These are phyloP conservation scores for Cyanoramphus novaezelandiae DNA, from an alignment of 2,113 vertebrate species.

Conservation along the genomic window DNA sequence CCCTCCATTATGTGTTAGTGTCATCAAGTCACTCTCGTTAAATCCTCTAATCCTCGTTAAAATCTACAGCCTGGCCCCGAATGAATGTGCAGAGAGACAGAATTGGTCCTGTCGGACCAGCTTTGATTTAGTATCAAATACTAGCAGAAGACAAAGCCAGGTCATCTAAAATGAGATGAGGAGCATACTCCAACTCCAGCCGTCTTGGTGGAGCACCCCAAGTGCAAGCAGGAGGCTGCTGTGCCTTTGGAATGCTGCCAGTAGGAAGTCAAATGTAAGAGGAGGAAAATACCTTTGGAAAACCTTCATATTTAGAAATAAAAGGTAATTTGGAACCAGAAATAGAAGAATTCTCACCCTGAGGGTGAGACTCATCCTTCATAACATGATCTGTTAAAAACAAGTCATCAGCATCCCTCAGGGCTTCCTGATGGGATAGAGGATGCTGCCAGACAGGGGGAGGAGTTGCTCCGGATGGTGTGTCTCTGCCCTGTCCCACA, in stretches of 20 bases:
- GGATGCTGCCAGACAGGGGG: background rate
- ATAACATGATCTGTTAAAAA: background rate
- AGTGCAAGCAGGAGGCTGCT: background rate
- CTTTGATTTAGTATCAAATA: background rate
- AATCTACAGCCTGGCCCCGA: background rate
- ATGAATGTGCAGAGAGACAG: slow-evolving; percentile 27
- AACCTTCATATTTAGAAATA: background rate
- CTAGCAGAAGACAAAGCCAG: background rate
- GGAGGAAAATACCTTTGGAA: background rate
- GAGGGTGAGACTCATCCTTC: background rate
- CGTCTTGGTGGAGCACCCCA: background rate
- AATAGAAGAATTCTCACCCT: background rate
- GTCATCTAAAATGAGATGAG: background rate
- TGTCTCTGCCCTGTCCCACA: background rate
- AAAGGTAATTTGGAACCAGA: background rate
- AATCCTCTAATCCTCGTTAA: slow-evolving; percentile 11
- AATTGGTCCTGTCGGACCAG: slow-evolving; percentile 30
- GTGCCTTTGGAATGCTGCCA: background rate
- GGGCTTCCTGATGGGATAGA: background rate
- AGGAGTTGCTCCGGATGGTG: background rate
- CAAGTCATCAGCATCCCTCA: background rate
- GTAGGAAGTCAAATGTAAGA: background rate
- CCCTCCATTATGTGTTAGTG: background rate
- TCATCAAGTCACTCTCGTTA: slow-evolving; percentile 10
- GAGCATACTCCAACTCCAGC: background rate